phyloP scores from a whole-genome alignment of 2,113 vertebrate species.

The Bubo blakistoni region DNA sequence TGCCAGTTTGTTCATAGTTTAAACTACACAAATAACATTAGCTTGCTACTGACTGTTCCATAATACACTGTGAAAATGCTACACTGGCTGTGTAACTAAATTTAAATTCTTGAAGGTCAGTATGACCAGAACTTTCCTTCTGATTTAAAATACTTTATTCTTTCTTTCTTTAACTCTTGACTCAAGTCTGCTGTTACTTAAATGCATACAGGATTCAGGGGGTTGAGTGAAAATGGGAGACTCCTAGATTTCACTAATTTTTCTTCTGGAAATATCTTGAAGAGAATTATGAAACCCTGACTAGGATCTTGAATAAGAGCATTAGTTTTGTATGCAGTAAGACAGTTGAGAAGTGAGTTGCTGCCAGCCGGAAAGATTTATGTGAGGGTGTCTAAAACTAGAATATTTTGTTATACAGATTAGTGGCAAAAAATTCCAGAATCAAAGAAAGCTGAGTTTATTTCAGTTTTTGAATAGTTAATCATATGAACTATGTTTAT shows the following conservation, averaged over 20 bases:
- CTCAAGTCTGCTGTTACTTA: not conserved
- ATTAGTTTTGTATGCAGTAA: not conserved
- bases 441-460: not conserved
- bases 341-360: not conserved
- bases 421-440: not conserved
- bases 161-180: not conserved
- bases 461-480: not conserved
- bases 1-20: not conserved
- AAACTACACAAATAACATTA: not conserved
- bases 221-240: not conserved
- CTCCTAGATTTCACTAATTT: not conserved
- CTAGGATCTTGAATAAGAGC: not conserved
- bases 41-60: not conserved
- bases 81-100: not conserved
- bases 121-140: not conserved
- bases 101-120: not conserved
- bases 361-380: not conserved
- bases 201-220: not conserved
- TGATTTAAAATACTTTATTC: not conserved
- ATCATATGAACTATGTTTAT: no score
- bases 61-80: not conserved
- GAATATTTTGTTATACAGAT: not conserved
- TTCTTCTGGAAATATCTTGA: not conserved
- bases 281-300: not conserved
- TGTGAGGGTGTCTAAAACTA: not conserved